Percentiles rank a stretch among this genome's conserved stretches.
Evolutionary conservation across 2,113 vertebrate species (phyloP).

Genomic region (Athene noctua): DNA sequence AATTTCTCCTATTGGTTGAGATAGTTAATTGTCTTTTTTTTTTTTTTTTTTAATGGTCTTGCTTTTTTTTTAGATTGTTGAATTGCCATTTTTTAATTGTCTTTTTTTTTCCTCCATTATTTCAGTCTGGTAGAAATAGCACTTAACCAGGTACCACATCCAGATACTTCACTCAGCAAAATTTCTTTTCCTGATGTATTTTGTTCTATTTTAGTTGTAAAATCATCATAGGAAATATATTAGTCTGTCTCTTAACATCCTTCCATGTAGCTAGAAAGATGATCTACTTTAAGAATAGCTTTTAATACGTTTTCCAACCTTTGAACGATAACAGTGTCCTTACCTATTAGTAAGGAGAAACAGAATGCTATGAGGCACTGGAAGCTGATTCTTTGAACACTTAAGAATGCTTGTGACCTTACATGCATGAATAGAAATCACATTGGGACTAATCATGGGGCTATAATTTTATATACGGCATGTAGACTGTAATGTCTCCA

Average conservation of each 20-base stretch:
- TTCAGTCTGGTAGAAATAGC: background rate
- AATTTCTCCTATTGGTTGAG: background rate
- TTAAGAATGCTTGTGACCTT: background rate
- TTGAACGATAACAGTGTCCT: background rate
- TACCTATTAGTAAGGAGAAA: background rate
- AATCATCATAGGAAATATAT: background rate
- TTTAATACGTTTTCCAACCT: background rate
- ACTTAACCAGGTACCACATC: background rate
- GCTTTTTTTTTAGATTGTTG: background rate
- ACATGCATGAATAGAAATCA: background rate
- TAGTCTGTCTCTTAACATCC: background rate
- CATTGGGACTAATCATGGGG: background rate
- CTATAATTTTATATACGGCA: background rate
- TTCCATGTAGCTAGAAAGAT: background rate
- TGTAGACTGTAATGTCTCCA: background rate
- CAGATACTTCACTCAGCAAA: background rate
- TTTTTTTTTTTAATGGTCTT: too few species aligned
- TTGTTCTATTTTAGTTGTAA: background rate
- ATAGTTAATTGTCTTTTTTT: background rate
- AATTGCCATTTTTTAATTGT: background rate
- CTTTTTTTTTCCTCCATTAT: background rate
- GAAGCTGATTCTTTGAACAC: background rate
- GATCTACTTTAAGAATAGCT: background rate
- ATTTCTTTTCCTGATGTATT: background rate
- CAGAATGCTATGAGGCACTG: background rate